Conservation (phyloP, 23 tunicate species). For the Diplosoma virens region DNA sequence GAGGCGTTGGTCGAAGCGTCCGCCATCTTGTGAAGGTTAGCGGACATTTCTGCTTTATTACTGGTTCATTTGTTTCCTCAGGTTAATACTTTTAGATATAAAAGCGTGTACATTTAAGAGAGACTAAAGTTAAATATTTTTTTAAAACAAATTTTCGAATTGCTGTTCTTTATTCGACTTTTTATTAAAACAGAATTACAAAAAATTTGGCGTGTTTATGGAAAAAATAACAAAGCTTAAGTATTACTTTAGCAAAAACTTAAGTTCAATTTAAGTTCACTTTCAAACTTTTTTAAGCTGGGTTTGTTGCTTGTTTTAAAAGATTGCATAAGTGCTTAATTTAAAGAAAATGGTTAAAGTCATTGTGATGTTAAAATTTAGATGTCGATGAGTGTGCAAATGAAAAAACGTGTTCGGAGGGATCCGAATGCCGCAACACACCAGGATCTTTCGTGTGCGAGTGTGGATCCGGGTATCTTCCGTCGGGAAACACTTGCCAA, state of each 20-base stretch:
- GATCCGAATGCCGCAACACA: constrained; percentile 27
- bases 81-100: too few species aligned
- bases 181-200: too few species aligned
- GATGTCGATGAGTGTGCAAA: constrained; percentile 45
- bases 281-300: constrained; percentile 13
- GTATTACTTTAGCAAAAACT: not conserved
- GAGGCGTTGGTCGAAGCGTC: not conserved
- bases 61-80: too few species aligned
- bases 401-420: constrained; percentile 9
- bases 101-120: too few species aligned
- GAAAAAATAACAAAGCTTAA: not conserved
- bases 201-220: not conserved
- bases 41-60: too few species aligned
- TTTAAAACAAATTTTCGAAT: too few species aligned
- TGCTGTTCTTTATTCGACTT: too few species aligned
- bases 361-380: too few species aligned
- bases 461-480: constrained; percentile 18
- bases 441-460: constrained; percentile 35
- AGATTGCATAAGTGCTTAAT: too few species aligned
- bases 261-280: not conserved
- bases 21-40: constrained; percentile 26
- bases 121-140: too few species aligned
- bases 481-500: constrained; percentile 38
- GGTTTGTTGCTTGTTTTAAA: too few species aligned
- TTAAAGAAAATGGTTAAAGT: too few species aligned